Percentiles rank a stretch among this genome's conserved stretches.
Evolutionary conservation across 2,888 invertebrate genomes (phyloP).

Genomic region (Lumbricus terrestris): DNA sequence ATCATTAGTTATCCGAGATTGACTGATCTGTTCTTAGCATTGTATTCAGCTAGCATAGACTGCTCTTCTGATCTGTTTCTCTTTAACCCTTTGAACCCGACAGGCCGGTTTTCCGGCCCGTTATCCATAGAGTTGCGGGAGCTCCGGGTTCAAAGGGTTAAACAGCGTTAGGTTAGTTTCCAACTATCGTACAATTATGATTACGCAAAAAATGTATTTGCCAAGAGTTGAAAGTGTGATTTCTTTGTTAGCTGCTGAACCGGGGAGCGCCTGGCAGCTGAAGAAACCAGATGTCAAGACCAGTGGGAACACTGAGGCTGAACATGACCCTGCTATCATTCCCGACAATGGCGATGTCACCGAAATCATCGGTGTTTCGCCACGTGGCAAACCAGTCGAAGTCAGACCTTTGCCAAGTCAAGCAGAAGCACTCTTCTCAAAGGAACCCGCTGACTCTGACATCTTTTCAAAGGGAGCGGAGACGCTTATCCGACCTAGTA

Average conservation of each 20-base stretch:
- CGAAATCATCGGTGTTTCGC: not conserved
- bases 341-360: conserved; percentile 13
- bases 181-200: not conserved
- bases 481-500: not conserved
- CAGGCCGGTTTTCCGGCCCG: too few species aligned
- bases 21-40: not conserved
- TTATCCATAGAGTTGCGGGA: too few species aligned
- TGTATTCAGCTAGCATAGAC: not conserved
- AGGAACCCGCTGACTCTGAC: not conserved
- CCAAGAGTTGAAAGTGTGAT: not conserved
- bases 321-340: not conserved
- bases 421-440: not conserved
- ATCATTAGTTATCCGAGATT: too few species aligned
- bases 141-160: too few species aligned
- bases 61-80: not conserved
- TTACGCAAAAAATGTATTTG: not conserved
- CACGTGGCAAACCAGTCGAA: not conserved
- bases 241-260: not conserved
- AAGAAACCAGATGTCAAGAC: not conserved
- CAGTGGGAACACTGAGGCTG: not conserved
- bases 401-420: not conserved
- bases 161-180: not conserved
- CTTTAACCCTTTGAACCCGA: too few species aligned
- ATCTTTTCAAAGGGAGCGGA: not conserved
- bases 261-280: not conserved